Conservation (phyloP, 2,113 vertebrate genomes). For the Phrynosoma blainvillii region DNA sequence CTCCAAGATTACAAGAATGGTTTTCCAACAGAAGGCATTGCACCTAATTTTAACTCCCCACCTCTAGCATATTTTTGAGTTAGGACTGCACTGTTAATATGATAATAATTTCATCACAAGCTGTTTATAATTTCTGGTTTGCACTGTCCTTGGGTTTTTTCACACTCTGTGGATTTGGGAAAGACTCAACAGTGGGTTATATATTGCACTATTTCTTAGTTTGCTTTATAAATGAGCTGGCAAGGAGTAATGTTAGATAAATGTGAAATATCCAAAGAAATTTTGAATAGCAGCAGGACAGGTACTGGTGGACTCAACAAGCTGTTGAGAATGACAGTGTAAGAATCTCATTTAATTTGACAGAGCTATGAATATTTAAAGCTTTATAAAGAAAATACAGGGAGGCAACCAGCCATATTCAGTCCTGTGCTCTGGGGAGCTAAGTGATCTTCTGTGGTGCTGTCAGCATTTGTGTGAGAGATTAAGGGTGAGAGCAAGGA, state of each 20-base stretch:
- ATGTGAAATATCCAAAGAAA: slow-evolving; percentile 27
- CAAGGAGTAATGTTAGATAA: slow-evolving; percentile 39
- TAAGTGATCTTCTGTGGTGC: slow-evolving; percentile 37
- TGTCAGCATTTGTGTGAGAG: slow-evolving; percentile 45
- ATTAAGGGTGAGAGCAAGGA: slow-evolving; percentile 25
- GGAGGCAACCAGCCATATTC: slow-evolving; percentile 66
- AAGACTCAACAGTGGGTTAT: slow-evolving; percentile 27
- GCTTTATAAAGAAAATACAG: slow-evolving; percentile 71
- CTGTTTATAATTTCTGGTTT: slow-evolving; percentile 34
- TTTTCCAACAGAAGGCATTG: too few species aligned
- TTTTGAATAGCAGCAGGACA: slow-evolving; percentile 44
- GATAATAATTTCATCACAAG: slow-evolving; percentile 24
- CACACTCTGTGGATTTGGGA: slow-evolving; percentile 2
- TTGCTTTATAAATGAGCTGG: slow-evolving; percentile 42
- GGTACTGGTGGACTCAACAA: slow-evolving; percentile 42
- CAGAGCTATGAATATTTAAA: slow-evolving; percentile 70
- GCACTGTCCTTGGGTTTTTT: not conserved
- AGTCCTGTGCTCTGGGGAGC: slow-evolving; percentile 49
- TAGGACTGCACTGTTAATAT: not conserved
- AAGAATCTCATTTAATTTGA: slow-evolving; percentile 72
- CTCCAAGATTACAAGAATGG: too few species aligned
- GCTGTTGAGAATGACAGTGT: slow-evolving; percentile 64
- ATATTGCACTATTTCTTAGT: slow-evolving; percentile 31
- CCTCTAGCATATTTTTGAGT: not conserved
- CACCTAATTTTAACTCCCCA: not conserved